Evolutionary conservation across 2,797 vertebrate genomes (phyloP).

Genomic region (Cuniculus paca): DNA sequence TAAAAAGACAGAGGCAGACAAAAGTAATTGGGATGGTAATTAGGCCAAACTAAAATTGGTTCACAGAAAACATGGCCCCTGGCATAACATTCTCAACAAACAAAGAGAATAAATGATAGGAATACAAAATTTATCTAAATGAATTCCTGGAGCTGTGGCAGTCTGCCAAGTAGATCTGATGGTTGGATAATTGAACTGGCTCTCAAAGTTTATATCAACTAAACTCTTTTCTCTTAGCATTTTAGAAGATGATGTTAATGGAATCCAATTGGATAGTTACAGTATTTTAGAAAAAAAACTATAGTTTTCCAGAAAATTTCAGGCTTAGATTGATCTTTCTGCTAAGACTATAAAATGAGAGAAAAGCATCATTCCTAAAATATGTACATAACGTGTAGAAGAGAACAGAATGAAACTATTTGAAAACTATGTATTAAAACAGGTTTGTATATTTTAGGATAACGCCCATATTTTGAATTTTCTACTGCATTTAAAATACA

Average conservation of each 20-base stretch:
- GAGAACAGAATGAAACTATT: background rate
- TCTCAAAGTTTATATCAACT: conserved; percentile 56
- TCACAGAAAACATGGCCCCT: conserved; percentile 67
- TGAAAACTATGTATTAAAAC: background rate
- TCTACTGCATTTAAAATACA: background rate
- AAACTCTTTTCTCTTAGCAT: conserved; percentile 8
- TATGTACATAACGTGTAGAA: background rate
- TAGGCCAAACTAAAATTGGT: conserved; percentile 54
- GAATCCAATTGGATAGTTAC: conserved; percentile 30
- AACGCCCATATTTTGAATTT: background rate
- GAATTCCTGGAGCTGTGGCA: conserved; percentile 53
- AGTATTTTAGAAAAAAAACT: conserved; percentile 49
- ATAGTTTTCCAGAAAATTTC: background rate
- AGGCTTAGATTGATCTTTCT: background rate
- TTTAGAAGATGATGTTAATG: conserved; percentile 66
- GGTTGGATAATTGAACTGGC: conserved; percentile 58
- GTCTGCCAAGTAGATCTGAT: conserved; percentile 46
- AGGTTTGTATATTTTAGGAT: background rate
- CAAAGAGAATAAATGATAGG: conserved; percentile 50
- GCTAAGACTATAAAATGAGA: background rate
- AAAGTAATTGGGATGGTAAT: conserved; percentile 59
- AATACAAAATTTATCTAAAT: conserved; percentile 66
- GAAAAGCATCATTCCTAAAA: background rate
- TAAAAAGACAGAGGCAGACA: background rate
- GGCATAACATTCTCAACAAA: conserved; percentile 62